A percentile compares a stretch with the other conserved stretches of the same genome.
Evolutionary conservation across 2,113 vertebrate species (phyloP).

Genomic region (Felis chaus): DNA sequence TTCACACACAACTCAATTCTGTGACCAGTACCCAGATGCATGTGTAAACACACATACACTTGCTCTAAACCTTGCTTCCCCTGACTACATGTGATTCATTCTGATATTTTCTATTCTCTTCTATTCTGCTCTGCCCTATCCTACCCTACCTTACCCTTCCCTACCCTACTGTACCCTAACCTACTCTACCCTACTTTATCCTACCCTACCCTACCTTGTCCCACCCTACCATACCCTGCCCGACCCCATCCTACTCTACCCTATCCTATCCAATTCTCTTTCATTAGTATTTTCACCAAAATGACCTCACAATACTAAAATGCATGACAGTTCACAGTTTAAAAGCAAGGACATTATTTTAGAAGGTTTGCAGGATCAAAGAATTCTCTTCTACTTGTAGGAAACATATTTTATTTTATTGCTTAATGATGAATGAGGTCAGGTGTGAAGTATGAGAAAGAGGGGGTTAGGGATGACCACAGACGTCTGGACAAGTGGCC

Average conservation of each 20-base stretch:
- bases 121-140: not conserved
- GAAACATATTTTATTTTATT: not conserved
- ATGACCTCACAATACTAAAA: not conserved
- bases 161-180: not conserved
- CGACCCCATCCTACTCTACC: rapidly evolving
- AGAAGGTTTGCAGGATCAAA: not conserved
- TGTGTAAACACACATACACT: rapidly evolving
- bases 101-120: not conserved
- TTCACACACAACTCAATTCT: not conserved
- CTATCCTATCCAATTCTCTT: not conserved
- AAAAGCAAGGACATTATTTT: not conserved
- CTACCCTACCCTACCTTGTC: rapidly evolving
- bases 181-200: rapidly evolving
- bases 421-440: not conserved
- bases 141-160: not conserved
- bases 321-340: too few species aligned
- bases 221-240: too few species aligned
- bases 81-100: not conserved
- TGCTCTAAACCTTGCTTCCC: rapidly evolving
- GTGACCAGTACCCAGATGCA: rapidly evolving
- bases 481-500: not conserved
- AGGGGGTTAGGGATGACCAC: not conserved
- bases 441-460: not conserved
- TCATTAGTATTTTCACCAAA: not conserved
- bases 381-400: not conserved